phyloP scores from a whole-genome alignment of 1,140 invertebrate species.

The Bombus polaris region DNA sequence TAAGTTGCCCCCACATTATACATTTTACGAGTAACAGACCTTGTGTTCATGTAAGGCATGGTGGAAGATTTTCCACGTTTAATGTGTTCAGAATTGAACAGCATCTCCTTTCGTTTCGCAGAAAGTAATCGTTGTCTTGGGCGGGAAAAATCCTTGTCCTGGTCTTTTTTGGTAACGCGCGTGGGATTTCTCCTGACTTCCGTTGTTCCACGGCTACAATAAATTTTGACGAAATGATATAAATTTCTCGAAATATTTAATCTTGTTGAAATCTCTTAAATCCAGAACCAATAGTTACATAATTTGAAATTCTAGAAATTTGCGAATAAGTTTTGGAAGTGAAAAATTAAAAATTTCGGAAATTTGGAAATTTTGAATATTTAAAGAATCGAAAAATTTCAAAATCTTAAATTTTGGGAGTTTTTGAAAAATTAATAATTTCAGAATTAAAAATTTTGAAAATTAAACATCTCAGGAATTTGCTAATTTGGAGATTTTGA shows the following conservation, averaged over 20 bases:
- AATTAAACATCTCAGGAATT: too few relatives aligned
- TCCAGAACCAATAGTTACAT: too few relatives aligned
- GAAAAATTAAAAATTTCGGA: not conserved
- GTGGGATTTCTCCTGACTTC: constrained; percentile 67
- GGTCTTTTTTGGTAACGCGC: constrained; percentile 61
- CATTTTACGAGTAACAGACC: constrained; percentile 76
- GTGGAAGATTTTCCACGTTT: constrained; percentile 62
- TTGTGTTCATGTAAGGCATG: constrained; percentile 76
- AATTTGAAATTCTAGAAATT: too few relatives aligned
- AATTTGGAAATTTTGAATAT: not conserved
- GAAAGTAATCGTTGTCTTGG: constrained; percentile 68
- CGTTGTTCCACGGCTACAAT: constrained; percentile 48
- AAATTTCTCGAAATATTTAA: not conserved
- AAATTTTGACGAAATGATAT: not conserved
- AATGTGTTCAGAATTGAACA: constrained; percentile 10
- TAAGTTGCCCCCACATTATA: constrained; percentile 76
- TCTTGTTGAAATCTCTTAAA: too few relatives aligned
- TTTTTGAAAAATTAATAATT: too few relatives aligned
- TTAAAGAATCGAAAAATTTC: not conserved
- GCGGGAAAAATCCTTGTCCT: constrained; percentile 56
- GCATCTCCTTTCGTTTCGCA: constrained; percentile 56
- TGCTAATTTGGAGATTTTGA: too few relatives aligned
- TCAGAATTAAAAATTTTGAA: not conserved
- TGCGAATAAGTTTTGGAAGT: not conserved
- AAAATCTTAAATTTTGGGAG: not conserved